These are phyloP conservation scores for Dione juno DNA, from an alignment of 2,888 invertebrate genomes.

Conservation along the genomic window DNA sequence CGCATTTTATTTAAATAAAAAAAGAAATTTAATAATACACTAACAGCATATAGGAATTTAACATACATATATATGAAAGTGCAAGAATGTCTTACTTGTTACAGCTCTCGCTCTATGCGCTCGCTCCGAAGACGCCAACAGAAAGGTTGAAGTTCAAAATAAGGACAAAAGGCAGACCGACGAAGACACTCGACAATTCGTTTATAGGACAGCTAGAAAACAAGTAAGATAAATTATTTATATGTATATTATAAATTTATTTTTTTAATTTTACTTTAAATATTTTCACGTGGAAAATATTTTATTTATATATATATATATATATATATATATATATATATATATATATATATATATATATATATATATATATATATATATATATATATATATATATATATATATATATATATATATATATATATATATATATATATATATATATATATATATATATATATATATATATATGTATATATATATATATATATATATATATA, in stretches of 20 bases:
- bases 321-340: too few relatives aligned
- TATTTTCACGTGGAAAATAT: neutral
- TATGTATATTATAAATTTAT: neutral
- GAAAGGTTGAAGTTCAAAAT: constrained; percentile 55
- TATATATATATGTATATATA: too few relatives aligned
- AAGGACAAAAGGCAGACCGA: constrained; percentile 74
- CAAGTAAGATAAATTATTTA: constrained; percentile 57
- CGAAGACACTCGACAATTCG: constrained; percentile 58
- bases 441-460: too few relatives aligned
- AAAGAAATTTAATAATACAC: neutral
- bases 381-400: too few relatives aligned
- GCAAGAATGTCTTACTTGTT: constrained; percentile 54
- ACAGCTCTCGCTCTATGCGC: constrained; percentile 68
- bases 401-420: too few relatives aligned
- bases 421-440: too few relatives aligned
- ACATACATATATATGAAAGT: neutral
- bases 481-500: too few relatives aligned
- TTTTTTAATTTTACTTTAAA: neutral
- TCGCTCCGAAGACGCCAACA: constrained; percentile 64
- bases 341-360: too few relatives aligned
- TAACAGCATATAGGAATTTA: neutral
- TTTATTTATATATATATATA: too few relatives aligned
- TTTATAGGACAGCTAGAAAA: constrained; percentile 70
- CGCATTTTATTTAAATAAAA: neutral
- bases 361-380: too few relatives aligned